These are phyloP conservation scores for Gallinago media DNA, from an alignment of 2,113 vertebrate genomes.

Conservation along the genomic window DNA sequence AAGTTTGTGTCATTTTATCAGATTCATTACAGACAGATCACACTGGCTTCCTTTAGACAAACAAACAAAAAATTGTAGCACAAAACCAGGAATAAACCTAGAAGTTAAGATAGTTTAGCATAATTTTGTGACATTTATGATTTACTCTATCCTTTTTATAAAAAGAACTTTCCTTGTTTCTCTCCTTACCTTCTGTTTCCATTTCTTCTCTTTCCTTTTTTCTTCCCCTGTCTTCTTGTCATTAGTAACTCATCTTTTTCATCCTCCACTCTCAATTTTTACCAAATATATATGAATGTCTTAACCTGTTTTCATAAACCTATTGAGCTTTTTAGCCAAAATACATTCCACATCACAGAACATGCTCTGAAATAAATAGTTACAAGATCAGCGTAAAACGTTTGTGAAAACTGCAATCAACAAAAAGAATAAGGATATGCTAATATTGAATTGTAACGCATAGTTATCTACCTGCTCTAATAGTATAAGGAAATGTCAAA, in stretches of 20 bases:
- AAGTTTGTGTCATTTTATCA: neutral
- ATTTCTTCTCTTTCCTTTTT: neutral
- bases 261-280: neutral
- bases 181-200: neutral
- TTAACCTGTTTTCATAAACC: neutral
- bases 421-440: neutral
- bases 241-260: neutral
- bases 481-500: neutral
- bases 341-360: neutral
- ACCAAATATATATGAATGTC: neutral
- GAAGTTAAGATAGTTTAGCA: neutral
- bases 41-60: neutral
- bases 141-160: neutral
- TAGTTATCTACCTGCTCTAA: neutral
- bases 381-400: neutral
- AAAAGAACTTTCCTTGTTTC: neutral
- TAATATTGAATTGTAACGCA: neutral
- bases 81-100: neutral
- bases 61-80: neutral
- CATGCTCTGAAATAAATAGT: neutral
- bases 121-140: neutral
- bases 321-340: neutral
- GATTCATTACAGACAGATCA: neutral
- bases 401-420: neutral
- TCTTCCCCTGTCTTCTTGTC: rapidly evolving